Conservation (phyloP, 1,140 invertebrate species). For the Ceratosolen solmsi region DNA sequence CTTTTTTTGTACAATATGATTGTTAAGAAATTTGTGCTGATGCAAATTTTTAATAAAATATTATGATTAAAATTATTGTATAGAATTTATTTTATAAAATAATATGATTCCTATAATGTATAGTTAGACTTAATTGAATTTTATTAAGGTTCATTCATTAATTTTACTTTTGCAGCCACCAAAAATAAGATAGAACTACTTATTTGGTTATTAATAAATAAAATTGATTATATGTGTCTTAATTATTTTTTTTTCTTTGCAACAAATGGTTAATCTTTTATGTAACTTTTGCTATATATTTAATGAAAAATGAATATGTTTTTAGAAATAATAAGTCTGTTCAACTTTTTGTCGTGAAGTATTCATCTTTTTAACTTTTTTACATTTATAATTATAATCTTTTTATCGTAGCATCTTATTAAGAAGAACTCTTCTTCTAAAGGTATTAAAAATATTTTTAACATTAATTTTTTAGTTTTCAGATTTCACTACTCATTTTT, state of each 20-base stretch:
- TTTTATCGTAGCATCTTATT: neutral
- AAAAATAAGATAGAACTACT: neutral
- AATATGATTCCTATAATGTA: neutral
- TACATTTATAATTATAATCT: neutral
- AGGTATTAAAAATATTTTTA: slow-evolving; percentile 21
- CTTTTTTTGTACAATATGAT: slow-evolving; percentile 14
- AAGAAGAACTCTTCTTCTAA: neutral
- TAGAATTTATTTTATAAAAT: neutral
- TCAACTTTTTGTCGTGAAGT: neutral
- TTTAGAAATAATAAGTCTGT: neutral
- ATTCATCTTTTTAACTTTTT: neutral
- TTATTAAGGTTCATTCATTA: neutral
- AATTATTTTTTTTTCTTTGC: neutral
- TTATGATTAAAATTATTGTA: neutral
- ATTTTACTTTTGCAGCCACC: neutral
- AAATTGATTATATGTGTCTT: neutral
- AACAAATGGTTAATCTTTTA: neutral
- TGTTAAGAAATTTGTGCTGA: neutral
- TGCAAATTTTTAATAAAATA: slow-evolving; percentile 20
- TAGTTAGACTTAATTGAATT: neutral
- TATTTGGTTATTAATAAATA: neutral
- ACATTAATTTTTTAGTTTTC: slow-evolving; percentile 34
- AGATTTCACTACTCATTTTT: slow-evolving; percentile 17
- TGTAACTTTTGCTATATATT: neutral
- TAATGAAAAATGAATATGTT: neutral